These are phyloP conservation scores for Vannuccia rotundouncinata DNA, from an alignment of 2,888 invertebrate species.

Conservation along the genomic window DNA sequence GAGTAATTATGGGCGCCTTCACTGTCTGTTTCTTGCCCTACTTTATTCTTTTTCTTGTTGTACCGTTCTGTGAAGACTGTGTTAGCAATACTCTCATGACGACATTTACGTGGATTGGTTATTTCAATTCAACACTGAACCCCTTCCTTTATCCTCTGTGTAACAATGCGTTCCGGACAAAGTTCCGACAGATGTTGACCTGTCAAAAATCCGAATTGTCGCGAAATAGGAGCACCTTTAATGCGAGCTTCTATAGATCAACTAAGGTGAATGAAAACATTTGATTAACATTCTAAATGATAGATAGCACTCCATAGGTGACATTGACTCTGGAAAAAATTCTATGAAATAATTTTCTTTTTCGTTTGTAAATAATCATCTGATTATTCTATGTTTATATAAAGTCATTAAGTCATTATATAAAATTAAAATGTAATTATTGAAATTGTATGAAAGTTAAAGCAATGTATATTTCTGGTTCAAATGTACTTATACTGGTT, in stretches of 20 bases:
- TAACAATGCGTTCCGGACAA: constrained; percentile 58
- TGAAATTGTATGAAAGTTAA: no score
- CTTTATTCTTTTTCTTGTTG: constrained; percentile 61
- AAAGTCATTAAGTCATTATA: no score
- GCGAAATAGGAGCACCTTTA: neutral
- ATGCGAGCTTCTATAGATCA: neutral
- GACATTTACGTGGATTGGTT: constrained; percentile 60
- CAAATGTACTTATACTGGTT: no score
- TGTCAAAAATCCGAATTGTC: neutral
- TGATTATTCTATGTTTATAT: no score
- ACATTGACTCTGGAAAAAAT: no score
- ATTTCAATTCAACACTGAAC: constrained; percentile 60
- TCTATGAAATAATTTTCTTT: no score
- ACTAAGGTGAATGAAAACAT: no score
- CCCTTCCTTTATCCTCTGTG: constrained; percentile 60
- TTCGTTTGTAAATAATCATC: no score
- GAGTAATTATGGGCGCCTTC: constrained; percentile 62
- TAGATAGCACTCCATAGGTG: no score
- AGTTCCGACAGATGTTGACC: constrained; percentile 50
- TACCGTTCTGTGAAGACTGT: constrained; percentile 59
- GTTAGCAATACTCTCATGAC: constrained; percentile 56
- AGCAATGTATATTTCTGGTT: no score
- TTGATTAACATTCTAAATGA: no score
- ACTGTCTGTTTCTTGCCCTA: constrained; percentile 63
- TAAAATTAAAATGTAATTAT: no score